These are phyloP conservation scores for Mastomys coucha DNA, from an alignment of 2,113 vertebrate species.

Conservation along the genomic window DNA sequence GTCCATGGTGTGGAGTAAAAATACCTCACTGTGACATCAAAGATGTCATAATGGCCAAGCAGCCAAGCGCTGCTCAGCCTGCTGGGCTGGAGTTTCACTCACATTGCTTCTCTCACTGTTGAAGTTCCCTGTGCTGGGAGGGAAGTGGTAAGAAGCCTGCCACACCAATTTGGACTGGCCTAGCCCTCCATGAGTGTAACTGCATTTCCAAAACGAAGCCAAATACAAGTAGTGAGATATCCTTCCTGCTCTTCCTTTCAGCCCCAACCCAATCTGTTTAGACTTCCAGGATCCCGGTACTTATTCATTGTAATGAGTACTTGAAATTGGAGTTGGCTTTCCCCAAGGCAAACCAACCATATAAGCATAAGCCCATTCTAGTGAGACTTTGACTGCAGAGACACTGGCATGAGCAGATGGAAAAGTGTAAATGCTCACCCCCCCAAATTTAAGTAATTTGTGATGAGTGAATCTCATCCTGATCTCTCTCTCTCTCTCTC, in stretches of 20 bases:
- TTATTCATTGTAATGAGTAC: not conserved
- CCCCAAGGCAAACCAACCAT: not conserved
- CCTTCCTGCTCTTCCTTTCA: conserved; percentile 11
- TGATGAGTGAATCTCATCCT: not conserved
- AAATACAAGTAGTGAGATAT: not conserved
- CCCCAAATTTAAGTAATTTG: not conserved
- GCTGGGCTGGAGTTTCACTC: not conserved
- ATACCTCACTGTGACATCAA: not conserved
- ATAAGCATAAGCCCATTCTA: not conserved
- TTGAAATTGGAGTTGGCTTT: not conserved
- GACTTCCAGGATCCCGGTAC: not conserved
- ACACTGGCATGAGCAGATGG: not conserved
- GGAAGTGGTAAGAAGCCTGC: not conserved
- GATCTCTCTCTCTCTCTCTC: no score
- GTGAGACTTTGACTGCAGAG: not conserved
- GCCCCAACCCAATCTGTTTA: not conserved
- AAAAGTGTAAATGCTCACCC: not conserved
- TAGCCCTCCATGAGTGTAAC: not conserved
- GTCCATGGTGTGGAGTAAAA: conserved; percentile 29
- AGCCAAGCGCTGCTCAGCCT: not conserved
- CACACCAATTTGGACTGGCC: not conserved
- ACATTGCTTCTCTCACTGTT: not conserved
- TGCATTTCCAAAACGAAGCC: not conserved
- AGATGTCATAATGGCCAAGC: not conserved
- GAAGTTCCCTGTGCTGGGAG: not conserved